Percentiles rank a stretch among this genome's conserved stretches.
phyloP scores from a whole-genome alignment of 2,113 vertebrate genomes.

The Spea bombifrons region DNA sequence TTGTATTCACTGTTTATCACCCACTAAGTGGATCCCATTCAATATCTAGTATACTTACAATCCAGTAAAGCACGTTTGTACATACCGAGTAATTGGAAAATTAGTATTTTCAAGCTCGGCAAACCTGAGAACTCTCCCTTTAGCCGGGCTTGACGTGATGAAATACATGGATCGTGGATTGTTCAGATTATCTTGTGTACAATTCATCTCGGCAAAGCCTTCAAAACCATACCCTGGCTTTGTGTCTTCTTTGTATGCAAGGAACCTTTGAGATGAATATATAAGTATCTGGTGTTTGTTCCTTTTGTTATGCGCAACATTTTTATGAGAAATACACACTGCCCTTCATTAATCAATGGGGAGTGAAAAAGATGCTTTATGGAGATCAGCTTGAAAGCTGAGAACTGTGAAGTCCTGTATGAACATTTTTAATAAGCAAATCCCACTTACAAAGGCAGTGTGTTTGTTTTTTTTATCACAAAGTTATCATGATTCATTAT shows the following conservation, averaged over 20 bases:
- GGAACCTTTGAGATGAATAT: not conserved
- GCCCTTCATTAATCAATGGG: too few species aligned
- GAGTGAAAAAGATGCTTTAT: too few species aligned
- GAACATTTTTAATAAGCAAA: too few species aligned
- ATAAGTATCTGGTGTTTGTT: not conserved
- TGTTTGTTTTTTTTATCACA: too few species aligned
- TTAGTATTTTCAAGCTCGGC: not conserved
- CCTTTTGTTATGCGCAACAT: not conserved
- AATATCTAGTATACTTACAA: not conserved
- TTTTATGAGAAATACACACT: too few species aligned
- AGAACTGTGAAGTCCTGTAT: too few species aligned
- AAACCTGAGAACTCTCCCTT: not conserved
- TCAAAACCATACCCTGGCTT: not conserved
- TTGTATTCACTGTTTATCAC: too few species aligned
- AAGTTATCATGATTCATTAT: too few species aligned
- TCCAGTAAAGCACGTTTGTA: constrained; percentile 5
- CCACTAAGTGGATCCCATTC: not conserved
- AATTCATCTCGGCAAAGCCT: constrained; percentile 13
- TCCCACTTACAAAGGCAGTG: too few species aligned
- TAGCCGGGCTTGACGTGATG: not conserved
- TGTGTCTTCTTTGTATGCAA: not conserved
- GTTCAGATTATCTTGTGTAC: constrained; percentile 29
- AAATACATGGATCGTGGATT: constrained; percentile 7
- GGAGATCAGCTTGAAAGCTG: too few species aligned
- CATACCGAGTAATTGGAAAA: constrained; percentile 7